phyloP scores from a whole-genome alignment of 2,888 invertebrate species.

The Chironomus riparius region DNA sequence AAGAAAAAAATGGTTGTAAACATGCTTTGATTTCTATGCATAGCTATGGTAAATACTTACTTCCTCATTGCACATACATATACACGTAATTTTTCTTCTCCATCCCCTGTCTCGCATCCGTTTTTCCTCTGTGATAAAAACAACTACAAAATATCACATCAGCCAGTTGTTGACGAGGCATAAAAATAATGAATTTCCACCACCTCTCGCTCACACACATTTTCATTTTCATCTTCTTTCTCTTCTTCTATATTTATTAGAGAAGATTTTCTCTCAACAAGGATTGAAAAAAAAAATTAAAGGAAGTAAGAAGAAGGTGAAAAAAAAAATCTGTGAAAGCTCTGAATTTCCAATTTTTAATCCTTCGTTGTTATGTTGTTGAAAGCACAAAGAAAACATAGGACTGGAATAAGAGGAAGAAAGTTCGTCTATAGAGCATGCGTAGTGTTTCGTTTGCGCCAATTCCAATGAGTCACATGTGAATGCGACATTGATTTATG shows the following conservation, averaged over 20 bases:
- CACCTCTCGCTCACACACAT: background rate
- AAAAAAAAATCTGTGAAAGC: background rate
- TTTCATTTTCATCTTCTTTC: background rate
- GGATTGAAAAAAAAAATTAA: too few species aligned
- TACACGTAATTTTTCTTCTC: too few species aligned
- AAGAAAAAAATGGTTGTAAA: background rate
- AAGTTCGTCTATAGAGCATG: conserved; percentile 19
- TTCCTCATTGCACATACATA: too few species aligned
- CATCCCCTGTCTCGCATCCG: too few species aligned
- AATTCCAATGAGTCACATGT: conserved; percentile 23
- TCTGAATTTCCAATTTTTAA: background rate
- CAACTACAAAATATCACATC: background rate
- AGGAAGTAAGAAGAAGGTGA: too few species aligned
- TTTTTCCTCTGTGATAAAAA: background rate
- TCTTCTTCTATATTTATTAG: background rate
- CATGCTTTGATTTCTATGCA: background rate
- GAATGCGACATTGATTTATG: conserved; percentile 23
- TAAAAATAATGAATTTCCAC: conserved; percentile 10
- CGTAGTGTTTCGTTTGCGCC: background rate
- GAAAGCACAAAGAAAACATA: background rate
- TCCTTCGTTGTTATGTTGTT: conserved; percentile 11
- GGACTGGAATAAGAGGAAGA: background rate
- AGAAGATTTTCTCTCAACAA: too few species aligned
- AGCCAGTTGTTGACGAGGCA: conserved; percentile 10
- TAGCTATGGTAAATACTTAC: background rate